Evolutionary conservation across 2,888 invertebrate genomes (phyloP), one percentile per base, ranked within the genome.

Genomic region (Lottia gigantea): DNA sequence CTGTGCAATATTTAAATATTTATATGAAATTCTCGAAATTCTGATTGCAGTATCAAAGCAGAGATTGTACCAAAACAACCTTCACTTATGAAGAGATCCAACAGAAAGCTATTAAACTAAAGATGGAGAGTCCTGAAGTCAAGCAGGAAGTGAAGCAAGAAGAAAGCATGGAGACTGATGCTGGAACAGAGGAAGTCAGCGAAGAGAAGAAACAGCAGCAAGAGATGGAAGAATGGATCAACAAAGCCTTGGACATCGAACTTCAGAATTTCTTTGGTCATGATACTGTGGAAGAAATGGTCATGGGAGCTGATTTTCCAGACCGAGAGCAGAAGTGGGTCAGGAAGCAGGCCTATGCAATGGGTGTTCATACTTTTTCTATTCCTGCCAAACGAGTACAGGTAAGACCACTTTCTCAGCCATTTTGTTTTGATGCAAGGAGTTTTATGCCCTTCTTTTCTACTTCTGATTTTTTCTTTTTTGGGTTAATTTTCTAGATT

Each of bases 141-240:
- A 55, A 23, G 14, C 23, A 23, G 19, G 23, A 23, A 23, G 23
- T 11, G 4, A 55, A 55, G 23, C 55, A 55, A 23, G 55, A 55
- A 23, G 55, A 55, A 23, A 55, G 19, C 2, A 55, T 55, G 55
- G 55, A 55, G 12, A 55, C 55, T 12, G 55, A 55, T 19, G 55
- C 19, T 8, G 55, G 19, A 8, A 23, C 55, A 23, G 55, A 55
- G 23, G 55, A 55, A 23, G 11, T 55, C 19, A 23, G 19, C 23
- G 55, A 55, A 12, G 55, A 55, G 23, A 55, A 55, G 12, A 55
- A 55, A 55, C 55, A 55, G 19, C 55, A 55, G 23, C 55, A 23
- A 12, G 55, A 55, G 14, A 55, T 55, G 55, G 55, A 55, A 55
- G 55, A 55, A 55, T 55, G 55, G 55, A 55, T 55, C 19, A 55